Conservation (phyloP, 2,888 invertebrate genomes). For the Gnatocerus cornutus region DNA sequence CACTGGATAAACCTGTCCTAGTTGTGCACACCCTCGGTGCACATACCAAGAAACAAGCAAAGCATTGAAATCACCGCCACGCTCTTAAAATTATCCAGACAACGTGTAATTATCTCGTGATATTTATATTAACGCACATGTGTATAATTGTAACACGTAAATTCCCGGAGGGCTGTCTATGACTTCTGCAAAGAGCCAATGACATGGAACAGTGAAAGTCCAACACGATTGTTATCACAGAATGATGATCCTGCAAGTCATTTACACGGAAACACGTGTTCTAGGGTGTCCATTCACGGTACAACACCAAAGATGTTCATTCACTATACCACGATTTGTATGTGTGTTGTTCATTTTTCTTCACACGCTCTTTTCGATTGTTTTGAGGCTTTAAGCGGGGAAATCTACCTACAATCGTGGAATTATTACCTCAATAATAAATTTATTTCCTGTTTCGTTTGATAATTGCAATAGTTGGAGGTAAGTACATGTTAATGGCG, state of each 20-base stretch:
- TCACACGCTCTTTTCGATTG: slow-evolving; percentile 30
- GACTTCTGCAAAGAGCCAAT: slow-evolving; percentile 40
- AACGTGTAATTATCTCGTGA: slow-evolving; percentile 35
- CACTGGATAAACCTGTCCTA: neutral
- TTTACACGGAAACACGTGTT: slow-evolving; percentile 55
- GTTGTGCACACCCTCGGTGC: neutral
- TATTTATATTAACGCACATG: slow-evolving; percentile 38
- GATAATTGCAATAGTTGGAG: slow-evolving; percentile 34
- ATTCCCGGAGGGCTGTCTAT: slow-evolving; percentile 40
- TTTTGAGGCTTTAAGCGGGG: slow-evolving; percentile 44
- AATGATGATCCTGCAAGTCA: slow-evolving; percentile 55
- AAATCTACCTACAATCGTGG: slow-evolving; percentile 35
- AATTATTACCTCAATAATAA: slow-evolving; percentile 38
- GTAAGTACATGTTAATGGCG: slow-evolving; percentile 23
- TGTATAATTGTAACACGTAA: slow-evolving; percentile 40
- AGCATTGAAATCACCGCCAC: slow-evolving; percentile 11
- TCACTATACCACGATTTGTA: neutral
- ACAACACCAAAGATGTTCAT: neutral
- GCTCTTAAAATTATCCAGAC: slow-evolving; percentile 24
- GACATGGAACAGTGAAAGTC: slow-evolving; percentile 55
- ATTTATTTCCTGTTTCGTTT: slow-evolving; percentile 43
- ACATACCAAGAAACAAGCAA: slow-evolving; percentile 5
- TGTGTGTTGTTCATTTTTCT: neutral
- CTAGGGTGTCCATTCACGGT: slow-evolving; percentile 17
- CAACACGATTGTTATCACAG: slow-evolving; percentile 53